Evolutionary conservation across 1,140 invertebrate species (phyloP), one percentile per base, ranked within the genome.

Genomic region (Agrilus planipennis): DNA sequence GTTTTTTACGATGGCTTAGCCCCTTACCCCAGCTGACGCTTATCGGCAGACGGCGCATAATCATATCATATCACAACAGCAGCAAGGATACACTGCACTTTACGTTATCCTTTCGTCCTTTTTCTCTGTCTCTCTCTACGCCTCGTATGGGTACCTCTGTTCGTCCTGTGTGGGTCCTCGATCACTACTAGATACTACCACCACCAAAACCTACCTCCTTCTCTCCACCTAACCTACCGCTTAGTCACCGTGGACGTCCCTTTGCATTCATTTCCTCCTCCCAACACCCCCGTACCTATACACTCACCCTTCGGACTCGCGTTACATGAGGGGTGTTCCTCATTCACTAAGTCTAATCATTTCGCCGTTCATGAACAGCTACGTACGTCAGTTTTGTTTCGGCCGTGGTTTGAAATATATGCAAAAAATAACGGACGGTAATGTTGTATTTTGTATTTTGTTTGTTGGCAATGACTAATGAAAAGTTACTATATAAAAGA

Each of bases 301-400:
- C 42, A 30, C 37, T 43, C 51, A 46, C 44, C 45, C 45, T 40
- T 42, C 29, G 15, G 25, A 35, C 36, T 39, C 40, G 45, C 42
- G 40, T 41, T 42, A 43, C 43, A 31, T 44, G 46, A 42, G 47
- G 51, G 40, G 30, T 48, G 44, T 32, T 47, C 46, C 53, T 54
- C 49, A 50, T 53, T 47, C 48, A 46, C 47, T 47, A 54, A 48
- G 50, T 53, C 51, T 54, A 54, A 54, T 54, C 50, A 53, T 46
- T 54, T 52, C 44, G n/a, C 42, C 44, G 44, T 47, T 42, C 46
- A 40, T 38, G 27, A 42, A 31, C 39, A 46, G 44, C 46, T 41
- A 44, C 42, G 46, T 40, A 43, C 46, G 46, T 46, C 46, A 41
- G 49, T 32, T 34, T 37, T 41, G 27, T 27, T 4, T n/a, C n/a